Conservation (phyloP, 2,797 vertebrate genomes). For the Alectoris magna region DNA sequence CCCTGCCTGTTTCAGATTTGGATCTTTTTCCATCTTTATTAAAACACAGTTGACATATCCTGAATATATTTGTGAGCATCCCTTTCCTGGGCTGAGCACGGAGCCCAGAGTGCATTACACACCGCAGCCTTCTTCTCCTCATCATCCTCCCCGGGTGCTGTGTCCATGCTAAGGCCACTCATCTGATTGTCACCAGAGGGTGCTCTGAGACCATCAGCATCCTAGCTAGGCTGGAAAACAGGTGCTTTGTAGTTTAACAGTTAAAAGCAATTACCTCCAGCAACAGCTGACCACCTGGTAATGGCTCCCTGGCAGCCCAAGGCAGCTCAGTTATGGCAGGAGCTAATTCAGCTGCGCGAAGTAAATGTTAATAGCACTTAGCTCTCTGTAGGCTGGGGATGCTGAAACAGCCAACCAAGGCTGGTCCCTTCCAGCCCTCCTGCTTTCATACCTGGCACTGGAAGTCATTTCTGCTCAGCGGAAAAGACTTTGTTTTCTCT, state of each 20-base stretch:
- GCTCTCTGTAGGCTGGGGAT: not conserved
- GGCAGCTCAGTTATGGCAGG: not conserved
- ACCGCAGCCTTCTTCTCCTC: not conserved
- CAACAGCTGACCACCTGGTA: fast-evolving
- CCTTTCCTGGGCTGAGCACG: not conserved
- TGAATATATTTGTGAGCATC: not conserved
- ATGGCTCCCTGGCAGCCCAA: not conserved
- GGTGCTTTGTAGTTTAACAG: not conserved
- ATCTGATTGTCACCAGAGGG: fast-evolving
- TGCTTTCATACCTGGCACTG: not conserved
- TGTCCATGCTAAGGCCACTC: fast-evolving
- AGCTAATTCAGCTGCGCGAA: not conserved
- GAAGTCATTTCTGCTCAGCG: not conserved
- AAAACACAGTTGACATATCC: fast-evolving
- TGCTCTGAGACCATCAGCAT: fast-evolving
- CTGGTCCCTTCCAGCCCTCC: not conserved
- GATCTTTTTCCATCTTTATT: not conserved
- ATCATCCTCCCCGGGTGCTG: not conserved
- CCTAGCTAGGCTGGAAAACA: not conserved
- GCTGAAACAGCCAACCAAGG: not conserved
- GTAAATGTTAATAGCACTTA: not conserved
- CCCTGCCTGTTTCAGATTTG: not conserved
- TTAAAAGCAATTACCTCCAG: not conserved
- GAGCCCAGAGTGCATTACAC: not conserved
- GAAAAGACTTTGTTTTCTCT: not conserved